Conservation (phyloP, 2,797 vertebrate genomes). For the Crocodylus rhombifer region DNA sequence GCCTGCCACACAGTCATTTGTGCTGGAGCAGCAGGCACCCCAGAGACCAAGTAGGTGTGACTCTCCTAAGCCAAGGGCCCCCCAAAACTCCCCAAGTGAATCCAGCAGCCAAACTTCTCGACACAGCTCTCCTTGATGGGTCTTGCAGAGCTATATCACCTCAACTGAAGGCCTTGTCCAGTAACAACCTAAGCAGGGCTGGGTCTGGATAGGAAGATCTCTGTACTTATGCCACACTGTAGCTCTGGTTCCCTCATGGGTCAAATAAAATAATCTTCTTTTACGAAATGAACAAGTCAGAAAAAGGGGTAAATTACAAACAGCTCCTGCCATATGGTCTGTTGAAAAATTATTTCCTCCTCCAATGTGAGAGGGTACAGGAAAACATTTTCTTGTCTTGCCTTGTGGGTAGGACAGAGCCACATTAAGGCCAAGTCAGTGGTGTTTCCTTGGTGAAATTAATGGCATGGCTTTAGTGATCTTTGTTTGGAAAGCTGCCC, state of each 20-base stretch:
- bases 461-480: constrained; percentile 49
- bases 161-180: too few relatives aligned
- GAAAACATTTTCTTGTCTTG: not conserved
- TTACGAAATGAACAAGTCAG: constrained; percentile 30
- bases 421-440: not conserved
- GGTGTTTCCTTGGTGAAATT: constrained; percentile 27
- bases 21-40: too few relatives aligned
- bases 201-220: too few relatives aligned
- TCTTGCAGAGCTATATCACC: too few relatives aligned
- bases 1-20: too few relatives aligned
- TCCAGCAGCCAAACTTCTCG: too few relatives aligned
- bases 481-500: constrained; percentile 17
- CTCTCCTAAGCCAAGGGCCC: too few relatives aligned
- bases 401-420: not conserved
- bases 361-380: not conserved
- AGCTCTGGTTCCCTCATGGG: constrained; percentile 39
- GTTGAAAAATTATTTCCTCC: constrained; percentile 21
- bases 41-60: too few relatives aligned
- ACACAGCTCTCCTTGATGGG: too few relatives aligned
- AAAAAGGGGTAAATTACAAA: constrained; percentile 56
- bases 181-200: too few relatives aligned
- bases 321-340: constrained; percentile 55
- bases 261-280: constrained; percentile 62
- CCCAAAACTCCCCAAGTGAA: too few relatives aligned
- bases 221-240: not conserved